Evolutionary conservation across 1,140 invertebrate species (phyloP).

Genomic region (Bombus soroeensis): DNA sequence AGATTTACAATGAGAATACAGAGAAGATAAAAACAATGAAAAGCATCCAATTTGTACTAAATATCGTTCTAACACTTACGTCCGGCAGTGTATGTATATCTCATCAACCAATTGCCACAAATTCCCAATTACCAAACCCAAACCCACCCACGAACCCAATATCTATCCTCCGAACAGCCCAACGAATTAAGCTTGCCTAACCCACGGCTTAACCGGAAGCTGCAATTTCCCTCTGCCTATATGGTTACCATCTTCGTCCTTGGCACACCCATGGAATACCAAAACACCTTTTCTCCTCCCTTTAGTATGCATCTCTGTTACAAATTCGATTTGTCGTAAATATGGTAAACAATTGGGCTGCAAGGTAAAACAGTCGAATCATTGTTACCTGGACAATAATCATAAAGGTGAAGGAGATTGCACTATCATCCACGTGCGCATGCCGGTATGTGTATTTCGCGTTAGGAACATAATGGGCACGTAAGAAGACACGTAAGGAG

Average conservation of each 20-base stretch:
- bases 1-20: too few species aligned
- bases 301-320: constrained; percentile 14
- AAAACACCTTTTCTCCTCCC: not conserved
- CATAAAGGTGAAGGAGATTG: constrained; percentile 67
- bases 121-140: not conserved
- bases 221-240: constrained; percentile 1
- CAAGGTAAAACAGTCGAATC: constrained; percentile 7
- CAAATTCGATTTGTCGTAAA: constrained; percentile 53
- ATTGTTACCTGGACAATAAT: constrained; percentile 51
- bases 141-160: not conserved
- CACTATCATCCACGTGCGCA: not conserved
- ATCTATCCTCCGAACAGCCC: not conserved
- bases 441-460: too few species aligned
- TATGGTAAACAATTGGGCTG: constrained; percentile 60
- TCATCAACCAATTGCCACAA: not conserved
- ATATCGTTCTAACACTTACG: too few species aligned
- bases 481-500: constrained; percentile 20
- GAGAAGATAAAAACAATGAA: too few species aligned
- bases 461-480: not conserved
- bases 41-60: too few species aligned
- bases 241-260: not conserved
- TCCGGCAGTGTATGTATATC: not conserved
- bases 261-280: not conserved
- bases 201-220: constrained; percentile 16
- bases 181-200: not conserved